Base-by-base conservation (phyloP, 53 echinoderm and acorn worm genomes). In the Holothuria leucospilota region DNA sequence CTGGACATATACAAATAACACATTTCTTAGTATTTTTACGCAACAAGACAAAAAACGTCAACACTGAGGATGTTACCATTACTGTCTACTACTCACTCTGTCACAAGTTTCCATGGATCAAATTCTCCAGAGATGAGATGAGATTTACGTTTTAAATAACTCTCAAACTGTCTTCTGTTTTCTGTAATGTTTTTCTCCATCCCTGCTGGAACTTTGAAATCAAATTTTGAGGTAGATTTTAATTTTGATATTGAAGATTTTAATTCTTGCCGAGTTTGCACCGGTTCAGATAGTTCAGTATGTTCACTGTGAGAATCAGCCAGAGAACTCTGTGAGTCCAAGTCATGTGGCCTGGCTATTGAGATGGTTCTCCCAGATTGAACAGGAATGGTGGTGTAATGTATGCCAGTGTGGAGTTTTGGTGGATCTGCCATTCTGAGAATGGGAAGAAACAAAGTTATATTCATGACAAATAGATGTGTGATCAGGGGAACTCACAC, bases 81-180 rank as follows among this genome's bases (percentile, higher is more conserved):
- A 8, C 46, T 46, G 8, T 5, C 46, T 71, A 29, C 8, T 77
- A 89, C 98, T 95, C 75, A 98, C 98, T 92, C 93, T 70, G 93
- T 91, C 27, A 93, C 92, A 16, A 98, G 92, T 85, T 89, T 93
- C 98, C 98, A 98, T 4, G 98, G 98, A 68, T 98, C 89, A 85
- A 98, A 98, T 1, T 91, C 91, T 7, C 98, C 95, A 46, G 91
- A 95, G 18, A 89, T 60, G 21, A 91, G 87, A 69, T 95, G 95
- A 14, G 95, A 95, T 26, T 91, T 98, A 26, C 71, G 90, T 89
- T 93, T 95, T 64, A 98, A 87, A 61, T 98, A 92, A 41, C 87
- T 84, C 34, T 93, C 81, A 90, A 98, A 98, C 29, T 56, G 81
- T 29, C 69, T 89, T 61, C 85, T 81, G 21, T 89, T 66, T 66